Conservation (phyloP, 1,140 invertebrate genomes). For the Charaxes varanes region DNA sequence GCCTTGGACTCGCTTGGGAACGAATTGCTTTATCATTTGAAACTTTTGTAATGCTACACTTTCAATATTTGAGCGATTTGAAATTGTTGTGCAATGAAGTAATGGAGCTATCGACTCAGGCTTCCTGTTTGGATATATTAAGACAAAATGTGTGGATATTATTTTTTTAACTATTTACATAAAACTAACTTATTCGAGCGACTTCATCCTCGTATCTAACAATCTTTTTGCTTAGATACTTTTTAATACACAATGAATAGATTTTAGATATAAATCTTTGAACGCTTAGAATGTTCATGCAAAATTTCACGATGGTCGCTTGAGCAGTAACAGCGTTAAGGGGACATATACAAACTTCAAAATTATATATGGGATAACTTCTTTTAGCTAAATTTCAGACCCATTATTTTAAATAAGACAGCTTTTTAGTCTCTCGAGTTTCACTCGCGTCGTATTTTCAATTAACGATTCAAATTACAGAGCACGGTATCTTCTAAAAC, state of each 20-base stretch:
- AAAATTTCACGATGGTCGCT: not conserved
- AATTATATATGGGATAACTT: not conserved
- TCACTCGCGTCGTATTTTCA: slow-evolving; percentile 14
- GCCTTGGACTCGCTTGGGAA: slow-evolving; percentile 16
- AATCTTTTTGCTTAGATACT: too few species aligned
- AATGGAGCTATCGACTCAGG: too few species aligned
- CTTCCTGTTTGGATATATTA: too few species aligned
- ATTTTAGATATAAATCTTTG: too few species aligned
- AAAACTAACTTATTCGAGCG: too few species aligned
- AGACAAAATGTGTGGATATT: too few species aligned
- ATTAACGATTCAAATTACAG: slow-evolving; percentile 18
- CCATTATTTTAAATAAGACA: too few species aligned
- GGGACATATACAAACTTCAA: not conserved
- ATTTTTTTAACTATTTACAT: too few species aligned
- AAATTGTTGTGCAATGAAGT: too few species aligned
- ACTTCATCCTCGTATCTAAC: too few species aligned
- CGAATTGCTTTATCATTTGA: slow-evolving; percentile 15
- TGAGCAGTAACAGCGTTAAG: not conserved
- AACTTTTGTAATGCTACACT: slow-evolving; percentile 5
- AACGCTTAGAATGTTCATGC: not conserved
- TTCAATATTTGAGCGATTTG: not conserved
- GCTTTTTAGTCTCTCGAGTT: slow-evolving; percentile 2
- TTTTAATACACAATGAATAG: too few species aligned
- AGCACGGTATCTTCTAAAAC: slow-evolving; percentile 31
- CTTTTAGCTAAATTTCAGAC: too few species aligned